Conservation (phyloP, 1,140 invertebrate genomes). For the Drosophila tropicalis region DNA sequence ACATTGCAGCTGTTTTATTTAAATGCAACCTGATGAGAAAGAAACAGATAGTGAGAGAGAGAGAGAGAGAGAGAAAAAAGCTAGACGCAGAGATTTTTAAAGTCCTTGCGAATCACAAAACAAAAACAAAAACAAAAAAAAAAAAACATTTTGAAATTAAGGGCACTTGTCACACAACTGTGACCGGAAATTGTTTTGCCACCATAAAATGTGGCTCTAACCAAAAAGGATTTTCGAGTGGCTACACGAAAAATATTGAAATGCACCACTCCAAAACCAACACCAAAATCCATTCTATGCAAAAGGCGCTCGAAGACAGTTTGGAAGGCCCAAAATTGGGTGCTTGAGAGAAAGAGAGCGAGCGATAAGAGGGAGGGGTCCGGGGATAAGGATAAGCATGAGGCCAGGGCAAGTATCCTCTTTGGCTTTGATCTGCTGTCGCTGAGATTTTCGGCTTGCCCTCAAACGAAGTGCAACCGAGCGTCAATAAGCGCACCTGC, state of each 20-base stretch:
- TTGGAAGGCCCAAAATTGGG: conserved; percentile 15
- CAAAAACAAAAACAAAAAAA: conserved; percentile 37
- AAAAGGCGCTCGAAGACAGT: conserved; percentile 46
- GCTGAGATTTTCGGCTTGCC: conserved; percentile 72
- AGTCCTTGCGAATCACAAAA: conserved; percentile 36
- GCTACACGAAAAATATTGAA: conserved; percentile 65
- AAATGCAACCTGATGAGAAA: conserved; percentile 11
- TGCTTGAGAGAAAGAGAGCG: background rate
- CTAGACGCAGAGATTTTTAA: conserved; percentile 1
- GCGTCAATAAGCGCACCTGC: conserved; percentile 78
- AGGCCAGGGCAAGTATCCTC: conserved; percentile 26
- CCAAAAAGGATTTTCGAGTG: conserved; percentile 54
- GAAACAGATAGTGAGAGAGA: background rate
- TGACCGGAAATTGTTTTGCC: conserved; percentile 65
- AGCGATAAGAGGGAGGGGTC: no score
- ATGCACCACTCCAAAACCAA: conserved; percentile 65
- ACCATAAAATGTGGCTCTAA: conserved; percentile 36
- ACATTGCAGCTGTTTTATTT: conserved; percentile 25
- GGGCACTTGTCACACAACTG: conserved; percentile 70
- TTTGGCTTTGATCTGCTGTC: conserved; percentile 74
- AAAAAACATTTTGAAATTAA: conserved; percentile 13
- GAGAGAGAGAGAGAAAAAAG: background rate
- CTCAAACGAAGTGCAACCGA: conserved; percentile 74
- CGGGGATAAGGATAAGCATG: conserved; percentile 4
- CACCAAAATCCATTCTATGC: conserved; percentile 42